Evolutionary conservation across 2,888 invertebrate species (phyloP).

Genomic region (Acleris literana): DNA sequence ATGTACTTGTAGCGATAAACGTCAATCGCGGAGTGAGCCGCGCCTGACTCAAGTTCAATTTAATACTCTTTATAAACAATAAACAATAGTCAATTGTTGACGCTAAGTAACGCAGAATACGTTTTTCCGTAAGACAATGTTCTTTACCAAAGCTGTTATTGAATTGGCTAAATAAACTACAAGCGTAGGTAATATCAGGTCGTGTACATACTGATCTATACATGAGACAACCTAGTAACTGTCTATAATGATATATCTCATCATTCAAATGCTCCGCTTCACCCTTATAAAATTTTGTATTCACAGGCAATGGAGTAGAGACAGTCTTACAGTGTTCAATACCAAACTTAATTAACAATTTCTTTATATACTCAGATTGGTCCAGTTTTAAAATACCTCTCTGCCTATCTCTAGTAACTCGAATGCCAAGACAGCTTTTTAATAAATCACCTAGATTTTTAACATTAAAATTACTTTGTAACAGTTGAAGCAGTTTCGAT

Average conservation of each 20-base stretch:
- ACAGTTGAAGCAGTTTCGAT: no score
- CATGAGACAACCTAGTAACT: conserved; percentile 31
- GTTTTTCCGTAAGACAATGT: conserved; percentile 1
- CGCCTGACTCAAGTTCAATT: background rate
- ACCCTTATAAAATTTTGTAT: conserved; percentile 28
- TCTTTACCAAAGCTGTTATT: conserved; percentile 28
- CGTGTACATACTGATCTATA: conserved; percentile 39
- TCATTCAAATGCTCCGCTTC: conserved; percentile 4
- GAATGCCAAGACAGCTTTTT: no score
- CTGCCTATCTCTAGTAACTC: no score
- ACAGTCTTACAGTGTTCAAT: conserved; percentile 37
- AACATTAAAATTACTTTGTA: no score
- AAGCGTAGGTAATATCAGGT: conserved; percentile 39
- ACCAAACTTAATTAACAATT: background rate
- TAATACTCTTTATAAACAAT: background rate
- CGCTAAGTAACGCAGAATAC: conserved; percentile 1
- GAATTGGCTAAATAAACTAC: conserved; percentile 39
- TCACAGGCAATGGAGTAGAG: conserved; percentile 32
- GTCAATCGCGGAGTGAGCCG: no score
- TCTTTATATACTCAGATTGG: background rate
- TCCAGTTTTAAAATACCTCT: no score
- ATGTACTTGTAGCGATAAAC: no score
- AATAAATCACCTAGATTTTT: no score
- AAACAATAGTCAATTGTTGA: background rate
- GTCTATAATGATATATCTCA: conserved; percentile 10